These are phyloP conservation scores for Danio albolineatus DNA, from an alignment of 2,797 vertebrate genomes.

Conservation along the genomic window DNA sequence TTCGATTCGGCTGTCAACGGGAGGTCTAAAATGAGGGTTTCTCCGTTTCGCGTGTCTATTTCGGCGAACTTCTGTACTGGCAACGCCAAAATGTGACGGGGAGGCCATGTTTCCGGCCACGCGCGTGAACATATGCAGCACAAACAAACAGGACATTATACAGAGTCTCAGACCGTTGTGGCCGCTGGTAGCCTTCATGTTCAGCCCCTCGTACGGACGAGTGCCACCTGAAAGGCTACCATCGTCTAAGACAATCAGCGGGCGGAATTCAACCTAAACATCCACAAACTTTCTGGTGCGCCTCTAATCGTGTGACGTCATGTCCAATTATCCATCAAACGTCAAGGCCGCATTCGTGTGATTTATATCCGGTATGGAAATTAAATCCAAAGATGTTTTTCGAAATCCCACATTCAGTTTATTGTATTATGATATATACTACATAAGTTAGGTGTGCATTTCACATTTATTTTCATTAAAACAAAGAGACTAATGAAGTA, in stretches of 20 bases:
- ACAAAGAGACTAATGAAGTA: too few relatives aligned
- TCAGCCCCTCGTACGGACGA: constrained; percentile 71
- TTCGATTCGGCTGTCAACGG: constrained; percentile 68
- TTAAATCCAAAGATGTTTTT: too few relatives aligned
- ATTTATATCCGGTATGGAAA: background rate
- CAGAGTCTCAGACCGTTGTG: constrained; percentile 58
- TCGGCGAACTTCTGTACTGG: constrained; percentile 38
- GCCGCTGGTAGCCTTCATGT: constrained; percentile 73
- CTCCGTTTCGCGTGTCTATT: constrained; percentile 51
- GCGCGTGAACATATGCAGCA: constrained; percentile 62
- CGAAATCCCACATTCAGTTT: too few relatives aligned
- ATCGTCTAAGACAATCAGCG: constrained; percentile 65
- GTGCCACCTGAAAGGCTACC: constrained; percentile 73
- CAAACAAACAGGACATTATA: constrained; percentile 66
- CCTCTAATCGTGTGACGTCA: constrained; percentile 42
- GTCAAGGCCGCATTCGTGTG: background rate
- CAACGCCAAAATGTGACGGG: constrained; percentile 48
- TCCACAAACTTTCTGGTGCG: constrained; percentile 32
- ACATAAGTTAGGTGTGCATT: too few relatives aligned
- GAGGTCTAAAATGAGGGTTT: constrained; percentile 64
- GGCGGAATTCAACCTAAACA: constrained; percentile 56
- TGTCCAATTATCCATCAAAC: constrained; percentile 20
- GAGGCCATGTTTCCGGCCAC: constrained; percentile 55
- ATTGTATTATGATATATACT: too few relatives aligned
- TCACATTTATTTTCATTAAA: too few relatives aligned